Conservation (phyloP, 2,888 invertebrate genomes). For the Xestia sexstrigata region DNA sequence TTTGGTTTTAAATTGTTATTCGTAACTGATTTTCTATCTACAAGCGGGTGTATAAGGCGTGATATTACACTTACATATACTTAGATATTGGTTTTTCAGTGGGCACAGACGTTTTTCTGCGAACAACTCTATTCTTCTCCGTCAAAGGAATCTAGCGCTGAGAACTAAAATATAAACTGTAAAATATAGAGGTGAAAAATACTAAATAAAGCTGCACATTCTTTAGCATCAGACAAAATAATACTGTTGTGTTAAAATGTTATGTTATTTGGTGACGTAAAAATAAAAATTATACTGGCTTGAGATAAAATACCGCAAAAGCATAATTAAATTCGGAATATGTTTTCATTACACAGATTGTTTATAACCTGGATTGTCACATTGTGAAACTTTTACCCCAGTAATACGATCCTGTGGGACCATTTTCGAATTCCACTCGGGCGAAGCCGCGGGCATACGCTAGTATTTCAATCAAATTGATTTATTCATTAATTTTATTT, state of each 20-base stretch:
- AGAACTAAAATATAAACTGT: not conserved
- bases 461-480: not conserved
- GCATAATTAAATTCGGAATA: no score
- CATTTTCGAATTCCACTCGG: not conserved
- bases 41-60: not conserved
- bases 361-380: not conserved
- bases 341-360: not conserved
- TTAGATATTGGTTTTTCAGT: not conserved
- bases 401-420: not conserved
- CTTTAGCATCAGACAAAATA: not conserved
- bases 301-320: no score
- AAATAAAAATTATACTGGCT: no score
- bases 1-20: slow-evolving; percentile 8
- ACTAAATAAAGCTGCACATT: not conserved
- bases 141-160: not conserved
- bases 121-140: not conserved
- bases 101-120: not conserved
- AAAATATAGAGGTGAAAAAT: not conserved
- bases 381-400: not conserved
- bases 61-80: not conserved
- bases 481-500: slow-evolving; percentile 18
- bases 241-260: no score
- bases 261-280: no score
- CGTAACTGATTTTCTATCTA: slow-evolving; percentile 29
- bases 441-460: not conserved